Conservation (phyloP, 2,888 invertebrate species). For the Xestobium rufovillosum region DNA sequence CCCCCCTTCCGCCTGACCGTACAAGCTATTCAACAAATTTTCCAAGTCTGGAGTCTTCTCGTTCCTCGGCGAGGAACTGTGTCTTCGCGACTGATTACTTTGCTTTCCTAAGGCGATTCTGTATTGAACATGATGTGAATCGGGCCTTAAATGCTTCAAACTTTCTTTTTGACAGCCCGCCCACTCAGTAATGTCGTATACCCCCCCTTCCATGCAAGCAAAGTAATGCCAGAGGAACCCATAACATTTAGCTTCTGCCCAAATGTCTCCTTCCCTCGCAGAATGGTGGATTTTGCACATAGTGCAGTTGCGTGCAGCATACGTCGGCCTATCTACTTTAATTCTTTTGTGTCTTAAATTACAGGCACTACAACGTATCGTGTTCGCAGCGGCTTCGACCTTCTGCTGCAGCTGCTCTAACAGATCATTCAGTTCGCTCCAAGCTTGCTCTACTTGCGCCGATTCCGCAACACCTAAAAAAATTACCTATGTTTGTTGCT, state of each 20-base stretch:
- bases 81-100: conserved; percentile 28
- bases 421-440: conserved; percentile 78
- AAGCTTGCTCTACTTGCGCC: conserved; percentile 76
- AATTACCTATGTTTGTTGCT: background rate
- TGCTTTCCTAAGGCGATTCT: conserved; percentile 64
- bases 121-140: conserved; percentile 87
- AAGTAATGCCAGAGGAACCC: conserved; percentile 92
- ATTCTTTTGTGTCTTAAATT: conserved; percentile 83
- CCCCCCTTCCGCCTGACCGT: conserved; percentile 54
- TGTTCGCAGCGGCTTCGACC: conserved; percentile 90
- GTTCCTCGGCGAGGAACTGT: conserved; percentile 39
- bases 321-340: conserved; percentile 78
- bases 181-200: conserved; percentile 96
- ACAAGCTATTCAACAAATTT: conserved; percentile 73
- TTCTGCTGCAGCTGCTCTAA: conserved; percentile 85
- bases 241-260: conserved; percentile 84
- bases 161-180: conserved; percentile 84
- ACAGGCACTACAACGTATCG: conserved; percentile 92
- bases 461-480: conserved; percentile 54
- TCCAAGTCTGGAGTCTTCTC: conserved; percentile 71
- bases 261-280: conserved; percentile 91
- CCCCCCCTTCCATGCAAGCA: conserved; percentile 92
- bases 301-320: conserved; percentile 85
- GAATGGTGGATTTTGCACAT: conserved; percentile 85
- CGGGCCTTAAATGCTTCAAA: conserved; percentile 76